phyloP scores from a whole-genome alignment of 2,888 invertebrate species.

The Fragum whitleyi region DNA sequence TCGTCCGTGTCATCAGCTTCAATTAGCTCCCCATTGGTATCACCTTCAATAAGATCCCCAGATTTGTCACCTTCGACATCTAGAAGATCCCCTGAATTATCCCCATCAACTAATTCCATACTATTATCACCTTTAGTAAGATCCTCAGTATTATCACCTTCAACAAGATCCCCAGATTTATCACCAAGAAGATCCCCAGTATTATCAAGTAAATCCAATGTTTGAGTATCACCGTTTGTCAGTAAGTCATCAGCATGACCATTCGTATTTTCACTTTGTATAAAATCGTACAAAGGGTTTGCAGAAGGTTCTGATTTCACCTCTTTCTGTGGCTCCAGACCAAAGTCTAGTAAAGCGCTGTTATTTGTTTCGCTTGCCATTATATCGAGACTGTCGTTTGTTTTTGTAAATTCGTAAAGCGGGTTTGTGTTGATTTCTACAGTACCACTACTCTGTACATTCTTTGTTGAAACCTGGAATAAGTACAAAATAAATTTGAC shows the following conservation, averaged over 20 bases:
- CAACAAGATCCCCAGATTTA: too few relatives aligned
- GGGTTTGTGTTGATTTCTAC: conserved; percentile 67
- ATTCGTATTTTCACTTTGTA: conserved; percentile 62
- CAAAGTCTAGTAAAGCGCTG: conserved; percentile 56
- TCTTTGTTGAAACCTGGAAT: conserved; percentile 57
- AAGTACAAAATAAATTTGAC: too few relatives aligned
- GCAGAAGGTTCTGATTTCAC: conserved; percentile 47
- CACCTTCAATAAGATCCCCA: conserved; percentile 32
- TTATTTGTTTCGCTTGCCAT: conserved; percentile 54
- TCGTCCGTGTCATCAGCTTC: background rate
- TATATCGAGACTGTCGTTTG: conserved; percentile 46
- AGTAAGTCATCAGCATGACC: conserved; percentile 40
- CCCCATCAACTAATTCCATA: too few relatives aligned
- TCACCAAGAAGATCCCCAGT: background rate
- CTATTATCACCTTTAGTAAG: too few relatives aligned
- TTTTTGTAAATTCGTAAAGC: conserved; percentile 69
- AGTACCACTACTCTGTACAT: conserved; percentile 53
- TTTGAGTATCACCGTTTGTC: conserved; percentile 14
- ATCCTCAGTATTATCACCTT: too few relatives aligned
- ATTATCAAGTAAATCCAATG: conserved; percentile 32
- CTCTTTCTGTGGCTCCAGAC: conserved; percentile 57
- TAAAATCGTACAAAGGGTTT: conserved; percentile 71
- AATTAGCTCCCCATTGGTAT: background rate
- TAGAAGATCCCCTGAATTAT: too few relatives aligned
- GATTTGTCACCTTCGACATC: conserved; percentile 58